Evolutionary conservation across 1,140 invertebrate genomes (phyloP).

Genomic region (Zophobas morio): DNA sequence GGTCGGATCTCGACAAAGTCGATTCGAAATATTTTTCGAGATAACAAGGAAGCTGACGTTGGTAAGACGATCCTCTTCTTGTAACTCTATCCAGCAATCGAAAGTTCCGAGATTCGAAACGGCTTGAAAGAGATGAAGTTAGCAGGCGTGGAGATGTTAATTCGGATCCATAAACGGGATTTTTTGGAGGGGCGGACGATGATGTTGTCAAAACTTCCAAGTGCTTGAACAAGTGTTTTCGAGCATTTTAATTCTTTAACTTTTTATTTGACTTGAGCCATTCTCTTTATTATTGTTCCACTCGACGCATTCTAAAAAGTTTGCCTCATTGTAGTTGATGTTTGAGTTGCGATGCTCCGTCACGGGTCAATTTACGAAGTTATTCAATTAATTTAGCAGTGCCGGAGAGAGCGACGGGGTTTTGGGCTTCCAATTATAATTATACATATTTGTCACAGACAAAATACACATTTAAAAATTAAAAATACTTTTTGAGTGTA

Average conservation of each 20-base stretch:
- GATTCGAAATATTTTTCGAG: slow-evolving; percentile 29
- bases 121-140: slow-evolving; percentile 29
- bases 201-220: slow-evolving; percentile 38
- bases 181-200: slow-evolving; percentile 37
- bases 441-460: too few relatives aligned
- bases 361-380: slow-evolving; percentile 5
- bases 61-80: not conserved
- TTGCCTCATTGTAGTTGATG: slow-evolving; percentile 7
- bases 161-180: slow-evolving; percentile 1
- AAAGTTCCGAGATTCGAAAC: slow-evolving; percentile 28
- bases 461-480: too few relatives aligned
- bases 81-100: slow-evolving; percentile 6
- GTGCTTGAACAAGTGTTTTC: slow-evolving; percentile 43
- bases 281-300: slow-evolving; percentile 44
- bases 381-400: slow-evolving; percentile 10
- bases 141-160: slow-evolving; percentile 22
- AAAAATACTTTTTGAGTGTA: too few relatives aligned
- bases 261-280: slow-evolving; percentile 40
- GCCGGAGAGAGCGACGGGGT: too few relatives aligned
- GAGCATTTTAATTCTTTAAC: slow-evolving; percentile 36
- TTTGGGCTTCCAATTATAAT: too few relatives aligned
- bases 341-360: slow-evolving; percentile 14
- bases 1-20: not conserved
- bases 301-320: slow-evolving; percentile 32
- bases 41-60: slow-evolving; percentile 32